Conservation (phyloP, 2,888 invertebrate species). For the Cosmia trapezina region DNA sequence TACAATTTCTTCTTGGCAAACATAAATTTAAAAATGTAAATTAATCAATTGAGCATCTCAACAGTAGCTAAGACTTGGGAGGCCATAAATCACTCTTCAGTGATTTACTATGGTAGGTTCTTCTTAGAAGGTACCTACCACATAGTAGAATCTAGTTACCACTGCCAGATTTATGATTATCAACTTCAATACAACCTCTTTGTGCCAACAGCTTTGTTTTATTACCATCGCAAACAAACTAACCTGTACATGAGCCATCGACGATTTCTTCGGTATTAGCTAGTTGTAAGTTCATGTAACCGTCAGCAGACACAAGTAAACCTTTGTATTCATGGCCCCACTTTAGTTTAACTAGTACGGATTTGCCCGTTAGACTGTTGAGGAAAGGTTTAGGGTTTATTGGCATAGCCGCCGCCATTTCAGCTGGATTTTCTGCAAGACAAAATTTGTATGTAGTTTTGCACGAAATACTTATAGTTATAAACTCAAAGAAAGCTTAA, state of each 20-base stretch:
- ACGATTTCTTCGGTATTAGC: constrained; percentile 99
- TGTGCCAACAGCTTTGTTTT: constrained; percentile 6
- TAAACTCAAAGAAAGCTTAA: neutral
- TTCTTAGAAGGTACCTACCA: neutral
- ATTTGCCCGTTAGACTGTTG: constrained; percentile 99
- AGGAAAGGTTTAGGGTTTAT: constrained; percentile 99
- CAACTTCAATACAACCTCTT: neutral
- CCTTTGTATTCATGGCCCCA: constrained; percentile 99
- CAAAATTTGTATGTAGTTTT: neutral
- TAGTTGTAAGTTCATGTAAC: constrained; percentile 99
- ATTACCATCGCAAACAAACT: constrained; percentile 57
- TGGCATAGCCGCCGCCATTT: constrained; percentile 96
- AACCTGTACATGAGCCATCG: constrained; percentile 97
- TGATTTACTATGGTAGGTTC: neutral
- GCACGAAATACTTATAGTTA: neutral
- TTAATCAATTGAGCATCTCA: too few relatives aligned
- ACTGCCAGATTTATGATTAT: neutral
- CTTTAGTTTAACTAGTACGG: constrained; percentile 99
- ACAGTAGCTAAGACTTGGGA: neutral
- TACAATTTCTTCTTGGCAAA: neutral
- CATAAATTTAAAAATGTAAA: too few relatives aligned
- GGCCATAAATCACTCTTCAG: neutral
- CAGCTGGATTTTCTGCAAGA: constrained; percentile 64
- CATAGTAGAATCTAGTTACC: neutral
- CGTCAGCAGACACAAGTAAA: constrained; percentile 98